Evolutionary conservation across 2,113 vertebrate genomes (phyloP), one percentile per base, ranked within the genome.

Genomic region (Centropus bengalensis): DNA sequence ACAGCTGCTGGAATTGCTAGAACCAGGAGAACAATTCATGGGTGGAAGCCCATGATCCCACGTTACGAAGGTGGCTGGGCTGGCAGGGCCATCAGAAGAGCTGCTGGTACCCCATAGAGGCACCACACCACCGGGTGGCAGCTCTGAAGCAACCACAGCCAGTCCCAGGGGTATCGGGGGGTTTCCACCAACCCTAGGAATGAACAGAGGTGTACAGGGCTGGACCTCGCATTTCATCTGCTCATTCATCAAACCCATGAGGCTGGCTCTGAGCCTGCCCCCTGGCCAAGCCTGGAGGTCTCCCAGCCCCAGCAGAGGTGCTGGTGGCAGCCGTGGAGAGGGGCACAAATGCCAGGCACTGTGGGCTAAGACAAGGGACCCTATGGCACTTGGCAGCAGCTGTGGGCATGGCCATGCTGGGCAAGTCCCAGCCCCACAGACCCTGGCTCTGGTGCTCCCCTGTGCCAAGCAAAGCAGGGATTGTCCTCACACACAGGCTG

Each of bases 41-140:
- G 44, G 14, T 1, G 0, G 40, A 30, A 14, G 30, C 6, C n/a
- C 28, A 5, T 3, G 32, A n/a, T 15, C 26, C 16, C 26, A 9
- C 9, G 12, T 26, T 30, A 8, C 0, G 0, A 9, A 28, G 42
- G 73, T 32, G 38, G 8, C 10, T 66, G 12, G 23, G 70, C 23
- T 85, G 40, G 45, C 16, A 18, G 10, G 30, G 42, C 33, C 59
- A 28, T 4, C 47, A 7, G 38, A 30, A 24, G 27, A 60, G 52
- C 70, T 47, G n/a, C 81, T 17, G 13, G 59, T 22, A 2, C 38
- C 45, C 11, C 5, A 0, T 1, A 22, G 52, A 88, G 59, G 36
- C 55, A 32, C 30, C 55, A 15, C 7, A 0, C 10, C 1, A 4
- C n/a, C 22, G 55, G 77, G 60, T 24, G 55, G 44, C 4, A 77